Percentiles rank a stretch among this genome's conserved stretches.
phyloP scores from a whole-genome alignment of 2,888 invertebrate genomes.

The Xestoiulus laeticollis region DNA sequence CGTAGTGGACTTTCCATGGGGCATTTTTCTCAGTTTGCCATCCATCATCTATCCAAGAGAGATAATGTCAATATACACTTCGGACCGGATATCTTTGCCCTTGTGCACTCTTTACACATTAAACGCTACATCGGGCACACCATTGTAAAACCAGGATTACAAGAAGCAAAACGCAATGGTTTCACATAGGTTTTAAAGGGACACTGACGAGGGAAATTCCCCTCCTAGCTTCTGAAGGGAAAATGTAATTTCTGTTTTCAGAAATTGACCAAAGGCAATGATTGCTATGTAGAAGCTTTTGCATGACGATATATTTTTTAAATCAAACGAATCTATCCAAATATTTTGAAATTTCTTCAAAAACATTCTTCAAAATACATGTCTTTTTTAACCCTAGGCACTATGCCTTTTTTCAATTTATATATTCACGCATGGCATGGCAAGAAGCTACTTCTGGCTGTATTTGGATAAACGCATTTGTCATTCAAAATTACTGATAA shows the following conservation, averaged over 20 bases:
- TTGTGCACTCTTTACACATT: conserved; percentile 48
- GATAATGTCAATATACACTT: conserved; percentile 52
- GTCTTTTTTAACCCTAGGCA: background rate
- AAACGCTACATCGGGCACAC: conserved; percentile 45
- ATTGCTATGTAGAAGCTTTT: background rate
- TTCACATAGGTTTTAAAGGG: conserved; percentile 10
- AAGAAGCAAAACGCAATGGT: background rate
- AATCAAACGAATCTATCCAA: background rate
- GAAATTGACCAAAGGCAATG: background rate
- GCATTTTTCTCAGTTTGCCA: conserved; percentile 44
- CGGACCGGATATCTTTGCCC: conserved; percentile 49
- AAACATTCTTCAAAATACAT: background rate
- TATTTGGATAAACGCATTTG: conserved; percentile 28
- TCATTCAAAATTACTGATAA: conserved; percentile 7
- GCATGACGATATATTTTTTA: background rate
- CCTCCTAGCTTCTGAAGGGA: background rate
- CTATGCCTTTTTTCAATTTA: background rate
- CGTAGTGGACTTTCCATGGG: conserved; percentile 42
- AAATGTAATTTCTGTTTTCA: background rate
- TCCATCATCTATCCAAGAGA: conserved; percentile 48
- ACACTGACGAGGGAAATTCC: background rate
- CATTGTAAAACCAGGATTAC: conserved; percentile 41
- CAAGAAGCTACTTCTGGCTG: background rate
- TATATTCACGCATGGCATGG: background rate
- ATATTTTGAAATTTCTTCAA: no score